Evolutionary conservation across 2,113 vertebrate species (phyloP).

Genomic region (Cochlearius cochlearius): DNA sequence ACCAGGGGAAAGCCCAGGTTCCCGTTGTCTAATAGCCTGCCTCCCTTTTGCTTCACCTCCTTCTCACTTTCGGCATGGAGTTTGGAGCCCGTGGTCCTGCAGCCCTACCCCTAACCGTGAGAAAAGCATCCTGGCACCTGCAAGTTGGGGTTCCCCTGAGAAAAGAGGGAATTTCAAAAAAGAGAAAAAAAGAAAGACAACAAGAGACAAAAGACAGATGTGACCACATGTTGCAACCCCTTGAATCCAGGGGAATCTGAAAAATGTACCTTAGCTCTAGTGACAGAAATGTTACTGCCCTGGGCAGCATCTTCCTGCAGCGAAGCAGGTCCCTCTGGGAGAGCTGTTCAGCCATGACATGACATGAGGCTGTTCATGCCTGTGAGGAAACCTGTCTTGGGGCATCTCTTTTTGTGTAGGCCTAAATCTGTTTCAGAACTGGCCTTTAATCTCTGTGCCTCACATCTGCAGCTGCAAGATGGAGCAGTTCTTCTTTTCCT

Average conservation of each 20-base stretch:
- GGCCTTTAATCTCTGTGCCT: not conserved
- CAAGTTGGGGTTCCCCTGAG: not conserved
- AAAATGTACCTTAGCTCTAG: not conserved
- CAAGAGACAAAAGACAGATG: not conserved
- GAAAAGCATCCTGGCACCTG: not conserved
- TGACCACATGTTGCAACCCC: not conserved
- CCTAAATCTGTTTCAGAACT: not conserved
- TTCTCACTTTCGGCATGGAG: not conserved
- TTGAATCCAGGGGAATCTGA: not conserved
- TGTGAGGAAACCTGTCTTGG: not conserved
- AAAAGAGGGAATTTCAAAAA: not conserved
- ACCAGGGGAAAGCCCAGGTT: not conserved
- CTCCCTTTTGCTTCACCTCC: not conserved
- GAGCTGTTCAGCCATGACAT: not conserved
- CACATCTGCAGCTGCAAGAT: not conserved
- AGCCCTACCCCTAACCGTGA: not conserved
- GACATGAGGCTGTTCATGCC: too few relatives aligned
- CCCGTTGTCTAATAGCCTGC: not conserved
- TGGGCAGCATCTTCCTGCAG: not conserved
- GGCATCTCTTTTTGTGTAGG: not conserved
- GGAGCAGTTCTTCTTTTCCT: not conserved
- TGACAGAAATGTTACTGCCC: not conserved
- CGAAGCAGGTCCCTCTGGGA: not conserved
- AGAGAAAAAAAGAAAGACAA: not conserved
- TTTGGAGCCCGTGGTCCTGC: rapidly evolving